A percentile compares a stretch with the other conserved stretches of the same genome.
Conservation (phyloP, 35 echinoderm and acorn worm genomes). For the Chiridota heheva region DNA sequence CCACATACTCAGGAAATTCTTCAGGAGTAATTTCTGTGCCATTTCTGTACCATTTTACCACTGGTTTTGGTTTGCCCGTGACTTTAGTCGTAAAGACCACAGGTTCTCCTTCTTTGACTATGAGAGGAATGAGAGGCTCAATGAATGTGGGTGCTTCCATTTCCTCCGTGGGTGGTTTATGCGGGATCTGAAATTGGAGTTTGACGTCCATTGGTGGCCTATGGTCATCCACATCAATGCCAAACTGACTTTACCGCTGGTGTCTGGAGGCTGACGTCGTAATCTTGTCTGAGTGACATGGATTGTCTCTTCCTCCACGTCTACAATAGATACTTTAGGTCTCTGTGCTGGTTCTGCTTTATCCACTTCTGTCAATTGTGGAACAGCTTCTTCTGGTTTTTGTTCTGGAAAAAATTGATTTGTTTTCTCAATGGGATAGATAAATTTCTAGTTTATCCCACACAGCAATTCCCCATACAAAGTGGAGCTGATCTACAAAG, state of each 20-base stretch:
- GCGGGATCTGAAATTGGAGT: conserved; percentile 55
- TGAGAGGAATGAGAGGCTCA: conserved; percentile 48
- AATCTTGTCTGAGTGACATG: conserved; percentile 33
- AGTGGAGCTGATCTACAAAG: no score
- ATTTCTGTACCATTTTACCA: conserved; percentile 78
- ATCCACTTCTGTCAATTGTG: not conserved
- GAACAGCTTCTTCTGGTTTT: conserved; percentile 20
- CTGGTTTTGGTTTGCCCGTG: conserved; percentile 70
- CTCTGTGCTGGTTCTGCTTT: not conserved
- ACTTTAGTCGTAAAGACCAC: conserved; percentile 63
- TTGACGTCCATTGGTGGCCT: conserved; percentile 60
- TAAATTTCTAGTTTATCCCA: no score
- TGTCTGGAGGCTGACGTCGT: conserved; percentile 24
- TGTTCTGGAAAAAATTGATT: no score
- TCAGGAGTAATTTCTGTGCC: conserved; percentile 61
- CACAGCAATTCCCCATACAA: no score
- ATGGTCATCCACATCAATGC: conserved; percentile 56
- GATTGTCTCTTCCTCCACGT: conserved; percentile 51
- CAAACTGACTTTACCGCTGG: conserved; percentile 51
- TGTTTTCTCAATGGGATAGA: no score
- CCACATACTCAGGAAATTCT: conserved; percentile 73
- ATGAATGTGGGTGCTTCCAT: conserved; percentile 65
- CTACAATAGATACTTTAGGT: conserved; percentile 8
- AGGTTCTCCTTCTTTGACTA: conserved; percentile 73
- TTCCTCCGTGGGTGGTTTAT: conserved; percentile 24